phyloP scores from a whole-genome alignment of 1,140 invertebrate species.

The Macrobrachium nipponense region DNA sequence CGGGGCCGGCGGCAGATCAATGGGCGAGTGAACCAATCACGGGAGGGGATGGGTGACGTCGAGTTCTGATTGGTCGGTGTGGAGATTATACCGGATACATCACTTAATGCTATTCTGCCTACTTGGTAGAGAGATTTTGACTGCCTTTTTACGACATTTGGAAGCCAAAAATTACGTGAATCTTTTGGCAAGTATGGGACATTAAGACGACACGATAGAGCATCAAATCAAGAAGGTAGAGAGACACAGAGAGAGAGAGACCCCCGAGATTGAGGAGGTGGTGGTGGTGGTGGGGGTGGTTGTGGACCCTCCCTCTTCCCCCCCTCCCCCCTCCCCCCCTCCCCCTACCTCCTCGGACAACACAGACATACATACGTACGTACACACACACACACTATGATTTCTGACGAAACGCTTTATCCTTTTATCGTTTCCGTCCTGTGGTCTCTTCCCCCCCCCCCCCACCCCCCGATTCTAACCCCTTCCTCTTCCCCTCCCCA shows the following conservation, averaged over 20 bases:
- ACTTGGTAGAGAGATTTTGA: constrained; percentile 63
- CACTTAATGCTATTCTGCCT: constrained; percentile 61
- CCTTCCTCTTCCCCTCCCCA: neutral
- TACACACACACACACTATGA: neutral
- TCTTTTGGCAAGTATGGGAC: constrained; percentile 61
- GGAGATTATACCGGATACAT: constrained; percentile 61
- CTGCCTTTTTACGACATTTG: constrained; percentile 62
- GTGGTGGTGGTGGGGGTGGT: neutral
- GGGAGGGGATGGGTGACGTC: constrained; percentile 4
- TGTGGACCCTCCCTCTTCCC: neutral
- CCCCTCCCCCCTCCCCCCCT: too few species aligned
- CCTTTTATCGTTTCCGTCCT: neutral
- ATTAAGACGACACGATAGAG: constrained; percentile 54
- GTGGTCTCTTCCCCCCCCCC: neutral
- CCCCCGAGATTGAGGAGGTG: constrained; percentile 3
- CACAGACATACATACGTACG: too few species aligned
- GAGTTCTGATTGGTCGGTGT: constrained; percentile 50
- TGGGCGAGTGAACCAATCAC: constrained; percentile 50
- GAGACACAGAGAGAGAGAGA: too few species aligned
- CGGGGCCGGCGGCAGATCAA: constrained; percentile 54
- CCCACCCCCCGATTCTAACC: too few species aligned
- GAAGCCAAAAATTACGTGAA: constrained; percentile 64
- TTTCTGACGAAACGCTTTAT: neutral
- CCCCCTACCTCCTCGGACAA: too few species aligned
- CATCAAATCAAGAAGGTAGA: constrained; percentile 37